phyloP scores from a whole-genome alignment of 2,888 invertebrate species.

The Mimas tiliae region DNA sequence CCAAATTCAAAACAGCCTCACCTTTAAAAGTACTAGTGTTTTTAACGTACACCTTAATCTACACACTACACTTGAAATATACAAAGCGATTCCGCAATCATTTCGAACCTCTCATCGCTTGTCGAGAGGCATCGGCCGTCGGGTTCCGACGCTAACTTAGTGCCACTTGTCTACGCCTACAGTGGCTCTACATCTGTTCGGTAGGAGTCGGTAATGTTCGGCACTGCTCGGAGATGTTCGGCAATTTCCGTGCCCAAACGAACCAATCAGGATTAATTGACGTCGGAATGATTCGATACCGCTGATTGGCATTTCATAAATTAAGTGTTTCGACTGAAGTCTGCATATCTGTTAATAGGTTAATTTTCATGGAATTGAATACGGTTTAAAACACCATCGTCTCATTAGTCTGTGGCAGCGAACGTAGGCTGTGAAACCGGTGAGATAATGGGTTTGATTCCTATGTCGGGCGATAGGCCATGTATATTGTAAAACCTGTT shows the following conservation, averaged over 20 bases:
- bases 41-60: slow-evolving; percentile 28
- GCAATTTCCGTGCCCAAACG: slow-evolving; percentile 39
- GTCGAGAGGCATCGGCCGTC: slow-evolving; percentile 32
- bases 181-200: slow-evolving; percentile 41
- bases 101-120: slow-evolving; percentile 34
- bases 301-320: slow-evolving; percentile 60
- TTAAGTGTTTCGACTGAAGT: slow-evolving; percentile 50
- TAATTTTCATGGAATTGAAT: neutral
- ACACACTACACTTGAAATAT: slow-evolving; percentile 35
- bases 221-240: slow-evolving; percentile 40
- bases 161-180: slow-evolving; percentile 51
- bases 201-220: slow-evolving; percentile 29
- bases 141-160: slow-evolving; percentile 50
- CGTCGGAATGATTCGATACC: slow-evolving; percentile 53
- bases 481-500: no score
- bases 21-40: no score
- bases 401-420: no score
- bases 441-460: no score
- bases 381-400: no score
- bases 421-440: no score
- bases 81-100: slow-evolving; percentile 46
- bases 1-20: no score
- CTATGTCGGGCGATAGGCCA: no score
- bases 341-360: neutral
- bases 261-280: slow-evolving; percentile 68